Percentiles rank a stretch among this genome's conserved stretches.
Evolutionary conservation across 92 coral and sea anemone species (phyloP).

Genomic region (Bergia sp.): DNA sequence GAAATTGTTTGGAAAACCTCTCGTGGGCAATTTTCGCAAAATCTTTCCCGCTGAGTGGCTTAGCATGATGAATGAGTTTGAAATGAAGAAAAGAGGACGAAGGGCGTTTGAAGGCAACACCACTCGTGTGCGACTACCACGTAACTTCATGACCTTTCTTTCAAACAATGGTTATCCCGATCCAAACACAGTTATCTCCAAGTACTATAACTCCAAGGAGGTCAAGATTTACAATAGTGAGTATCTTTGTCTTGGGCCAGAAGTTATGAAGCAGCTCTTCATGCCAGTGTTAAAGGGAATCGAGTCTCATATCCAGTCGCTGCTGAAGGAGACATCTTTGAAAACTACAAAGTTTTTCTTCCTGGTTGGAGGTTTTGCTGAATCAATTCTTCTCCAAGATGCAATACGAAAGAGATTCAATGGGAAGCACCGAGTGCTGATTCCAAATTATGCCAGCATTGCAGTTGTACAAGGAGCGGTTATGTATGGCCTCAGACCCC

Average conservation of each 20-base stretch:
- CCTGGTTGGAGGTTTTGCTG: slow-evolving; percentile 30
- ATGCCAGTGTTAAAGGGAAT: slow-evolving; percentile 42
- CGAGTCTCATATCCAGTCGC: neutral
- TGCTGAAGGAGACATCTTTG: neutral
- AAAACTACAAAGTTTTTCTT: neutral
- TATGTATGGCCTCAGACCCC: slow-evolving; percentile 23
- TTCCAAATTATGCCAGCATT: slow-evolving; percentile 28
- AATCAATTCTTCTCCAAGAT: slow-evolving; percentile 24
- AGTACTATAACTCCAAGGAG: slow-evolving; percentile 25
- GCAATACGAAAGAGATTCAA: neutral
- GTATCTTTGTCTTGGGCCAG: slow-evolving; percentile 31
- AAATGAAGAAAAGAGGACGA: slow-evolving; percentile 49
- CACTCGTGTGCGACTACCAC: slow-evolving; percentile 42
- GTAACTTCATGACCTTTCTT: slow-evolving; percentile 40
- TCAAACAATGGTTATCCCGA: slow-evolving; percentile 21
- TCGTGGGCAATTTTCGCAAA: slow-evolving; percentile 39
- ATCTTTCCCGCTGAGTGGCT: slow-evolving; percentile 52
- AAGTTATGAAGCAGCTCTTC: slow-evolving; percentile 32
- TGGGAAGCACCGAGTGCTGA: neutral
- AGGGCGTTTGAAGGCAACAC: slow-evolving; percentile 29
- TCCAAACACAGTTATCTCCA: neutral
- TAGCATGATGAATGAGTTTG: slow-evolving; percentile 56
- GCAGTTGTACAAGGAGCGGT: slow-evolving; percentile 37
- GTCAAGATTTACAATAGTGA: slow-evolving; percentile 37
- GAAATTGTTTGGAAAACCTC: slow-evolving; percentile 47